phyloP scores from a whole-genome alignment of 2,113 vertebrate genomes.

The Rostratula benghalensis region DNA sequence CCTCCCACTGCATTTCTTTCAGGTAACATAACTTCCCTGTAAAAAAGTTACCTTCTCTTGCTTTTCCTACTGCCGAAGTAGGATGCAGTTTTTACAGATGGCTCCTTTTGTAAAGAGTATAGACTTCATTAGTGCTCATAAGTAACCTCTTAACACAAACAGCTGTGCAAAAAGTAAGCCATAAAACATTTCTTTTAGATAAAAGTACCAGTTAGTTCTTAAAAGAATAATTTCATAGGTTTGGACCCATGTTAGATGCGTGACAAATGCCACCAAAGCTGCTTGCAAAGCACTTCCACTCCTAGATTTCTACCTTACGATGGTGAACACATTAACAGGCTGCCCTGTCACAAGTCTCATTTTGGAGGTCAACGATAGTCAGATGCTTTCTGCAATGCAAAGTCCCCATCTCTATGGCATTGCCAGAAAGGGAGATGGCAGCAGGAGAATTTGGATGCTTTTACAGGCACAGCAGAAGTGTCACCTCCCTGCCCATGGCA shows the following conservation, averaged over 20 bases:
- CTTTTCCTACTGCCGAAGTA: not conserved
- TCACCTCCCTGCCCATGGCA: not conserved
- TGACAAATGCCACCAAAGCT: not conserved
- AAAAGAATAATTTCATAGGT: not conserved
- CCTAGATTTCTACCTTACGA: not conserved
- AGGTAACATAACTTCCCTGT: not conserved
- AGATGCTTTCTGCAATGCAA: not conserved
- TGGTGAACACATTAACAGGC: not conserved
- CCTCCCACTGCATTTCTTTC: accelerated
- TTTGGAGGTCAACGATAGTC: not conserved
- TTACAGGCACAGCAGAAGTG: too few species aligned
- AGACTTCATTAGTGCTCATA: not conserved
- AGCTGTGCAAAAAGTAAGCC: not conserved
- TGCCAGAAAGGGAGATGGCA: not conserved
- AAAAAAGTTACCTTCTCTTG: not conserved
- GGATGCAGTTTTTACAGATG: not conserved
- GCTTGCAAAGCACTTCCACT: not conserved
- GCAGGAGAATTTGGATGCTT: not conserved
- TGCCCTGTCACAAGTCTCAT: not conserved
- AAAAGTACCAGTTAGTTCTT: not conserved
- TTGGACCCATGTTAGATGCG: not conserved
- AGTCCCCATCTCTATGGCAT: not conserved
- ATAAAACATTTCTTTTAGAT: not conserved
- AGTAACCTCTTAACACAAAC: not conserved
- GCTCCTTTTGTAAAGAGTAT: not conserved